A percentile compares a stretch with the other conserved stretches of the same genome.
phyloP scores from a whole-genome alignment of 2,888 invertebrate species.

The Panzeria rudis region DNA sequence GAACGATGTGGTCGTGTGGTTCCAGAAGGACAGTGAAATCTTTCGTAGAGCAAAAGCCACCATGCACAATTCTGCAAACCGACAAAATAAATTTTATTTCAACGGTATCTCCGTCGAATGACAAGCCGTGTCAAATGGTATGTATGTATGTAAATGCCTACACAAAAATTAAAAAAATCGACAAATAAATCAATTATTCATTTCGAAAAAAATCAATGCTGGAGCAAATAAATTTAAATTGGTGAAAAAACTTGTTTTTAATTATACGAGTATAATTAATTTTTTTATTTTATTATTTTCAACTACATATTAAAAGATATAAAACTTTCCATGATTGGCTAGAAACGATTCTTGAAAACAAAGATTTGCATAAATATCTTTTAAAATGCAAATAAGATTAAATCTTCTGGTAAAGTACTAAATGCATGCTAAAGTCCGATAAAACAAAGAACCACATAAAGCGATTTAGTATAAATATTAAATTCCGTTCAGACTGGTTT shows the following conservation, averaged over 20 bases:
- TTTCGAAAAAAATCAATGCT: background rate
- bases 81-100: no score
- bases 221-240: background rate
- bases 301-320: background rate
- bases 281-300: background rate
- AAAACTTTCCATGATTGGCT: background rate
- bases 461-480: background rate
- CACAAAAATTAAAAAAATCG: no score
- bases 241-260: background rate
- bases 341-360: background rate
- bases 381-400: conserved; percentile 27
- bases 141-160: no score
- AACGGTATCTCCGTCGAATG: no score
- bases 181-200: background rate
- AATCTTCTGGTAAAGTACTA: background rate
- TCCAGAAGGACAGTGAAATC: no score
- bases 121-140: no score
- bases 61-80: no score
- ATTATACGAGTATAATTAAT: background rate
- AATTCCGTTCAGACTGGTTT: background rate
- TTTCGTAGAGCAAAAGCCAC: no score
- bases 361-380: background rate
- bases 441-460: background rate
- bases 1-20: no score
- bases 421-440: conserved; percentile 19